Percentiles rank a stretch among this genome's conserved stretches.
Conservation (phyloP, 2,113 vertebrate species). For the Loxodonta africana region DNA sequence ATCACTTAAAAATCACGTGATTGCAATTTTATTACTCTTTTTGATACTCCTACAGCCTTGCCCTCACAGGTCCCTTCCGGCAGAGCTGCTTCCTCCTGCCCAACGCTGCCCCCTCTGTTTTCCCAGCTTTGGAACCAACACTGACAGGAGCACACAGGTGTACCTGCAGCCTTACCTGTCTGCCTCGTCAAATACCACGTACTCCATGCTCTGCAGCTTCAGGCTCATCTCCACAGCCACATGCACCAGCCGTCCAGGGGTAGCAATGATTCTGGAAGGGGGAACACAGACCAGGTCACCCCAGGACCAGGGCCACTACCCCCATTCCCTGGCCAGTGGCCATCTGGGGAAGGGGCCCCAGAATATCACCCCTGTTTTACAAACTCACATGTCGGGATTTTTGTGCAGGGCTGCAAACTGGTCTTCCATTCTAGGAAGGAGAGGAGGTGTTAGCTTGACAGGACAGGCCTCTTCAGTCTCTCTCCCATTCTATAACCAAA, state of each 20-base stretch:
- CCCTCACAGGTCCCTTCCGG: fast-evolving
- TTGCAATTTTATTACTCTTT: not conserved
- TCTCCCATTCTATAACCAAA: not conserved
- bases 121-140: fast-evolving
- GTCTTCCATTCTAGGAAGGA: constrained; percentile 95
- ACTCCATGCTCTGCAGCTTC: constrained; percentile 95
- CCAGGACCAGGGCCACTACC: not conserved
- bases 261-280: constrained; percentile 95
- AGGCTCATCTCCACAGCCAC: constrained; percentile 96
- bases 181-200: constrained; percentile 98
- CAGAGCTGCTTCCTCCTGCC: not conserved
- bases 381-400: constrained; percentile 97
- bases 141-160: fast-evolving
- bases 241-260: constrained; percentile 96
- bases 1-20: not conserved
- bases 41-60: not conserved
- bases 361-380: not conserved
- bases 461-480: not conserved
- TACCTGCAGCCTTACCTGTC: constrained; percentile 91
- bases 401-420: constrained; percentile 98
- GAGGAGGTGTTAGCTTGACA: not conserved
- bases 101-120: fast-evolving
- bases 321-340: fast-evolving
- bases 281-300: not conserved
- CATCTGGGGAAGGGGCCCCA: not conserved